Evolutionary conservation across 2,113 vertebrate genomes (phyloP), one percentile per base, ranked within the genome.

Genomic region (Cavia porcellus): DNA sequence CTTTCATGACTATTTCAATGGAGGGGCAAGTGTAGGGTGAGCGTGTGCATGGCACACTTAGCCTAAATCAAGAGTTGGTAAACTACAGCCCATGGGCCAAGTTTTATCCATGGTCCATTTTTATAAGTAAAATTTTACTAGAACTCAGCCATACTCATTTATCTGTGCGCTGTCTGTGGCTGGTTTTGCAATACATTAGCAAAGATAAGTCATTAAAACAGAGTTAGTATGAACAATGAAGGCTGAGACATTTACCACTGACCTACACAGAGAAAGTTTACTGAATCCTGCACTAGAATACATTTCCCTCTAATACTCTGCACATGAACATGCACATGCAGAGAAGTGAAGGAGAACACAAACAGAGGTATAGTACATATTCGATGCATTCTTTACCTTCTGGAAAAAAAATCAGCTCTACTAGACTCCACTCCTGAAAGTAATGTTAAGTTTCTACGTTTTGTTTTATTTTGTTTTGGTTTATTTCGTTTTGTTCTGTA

Each of bases 121-220:
- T 50, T 91, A 91, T 45, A 66, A 64, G 72, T 90, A 87, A 70
- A 92, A 20, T 62, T 93, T 95, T 93, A 66, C 42, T 90, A 45
- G 42, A 92, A 97, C 19, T 85, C 4, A 35, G 24, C 0, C 9
- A 81, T 59, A 17, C 13, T 47, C 2, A 52, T 55, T 59, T 59
- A 32, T 68, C 25, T 77, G 30, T 52, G 66, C 47, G 22, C 22
- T 30, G 25, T 72, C 38, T 52, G 15, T 82, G 30, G 42, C 10
- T 81, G 17, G 5, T 90, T 89, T 93, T 47, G 19, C 3, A 55
- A 3, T 24, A 30, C n/a, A 61, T 59, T 80, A 89, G 12, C 50
- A 92, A 61, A 92, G 28, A 79, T 47, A 50, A 62, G 9, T 79
- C 59, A 28, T 45, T 45, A 59, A 2, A 20, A 81, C 0, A 66